Percentiles rank a stretch among this genome's conserved stretches.
phyloP scores from a whole-genome alignment of 2,888 invertebrate species.

The Seira ritae region DNA sequence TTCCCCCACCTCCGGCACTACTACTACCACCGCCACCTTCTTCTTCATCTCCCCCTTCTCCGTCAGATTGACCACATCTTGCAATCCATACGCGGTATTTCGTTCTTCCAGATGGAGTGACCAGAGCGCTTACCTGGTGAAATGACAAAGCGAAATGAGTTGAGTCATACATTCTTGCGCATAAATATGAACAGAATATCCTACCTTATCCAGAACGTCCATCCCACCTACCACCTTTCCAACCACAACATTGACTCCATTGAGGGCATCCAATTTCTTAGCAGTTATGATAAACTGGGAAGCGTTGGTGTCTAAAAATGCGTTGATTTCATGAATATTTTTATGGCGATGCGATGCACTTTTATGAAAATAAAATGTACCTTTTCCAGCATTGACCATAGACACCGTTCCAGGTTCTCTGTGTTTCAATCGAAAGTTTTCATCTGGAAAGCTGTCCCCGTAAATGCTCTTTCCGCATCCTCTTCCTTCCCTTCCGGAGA shows the following conservation, averaged over 20 bases:
- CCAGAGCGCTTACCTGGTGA: conserved; percentile 61
- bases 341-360: background rate
- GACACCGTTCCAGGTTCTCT: conserved; percentile 66
- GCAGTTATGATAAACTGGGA: conserved; percentile 72
- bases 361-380: conserved; percentile 24
- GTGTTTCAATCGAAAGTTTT: conserved; percentile 71
- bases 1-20: background rate
- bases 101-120: conserved; percentile 59
- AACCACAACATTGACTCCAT: conserved; percentile 71
- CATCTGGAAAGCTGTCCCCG: conserved; percentile 69
- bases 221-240: conserved; percentile 69
- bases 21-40: conserved; percentile 43
- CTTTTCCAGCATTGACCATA: conserved; percentile 71
- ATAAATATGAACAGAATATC: background rate
- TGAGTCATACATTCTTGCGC: no score
- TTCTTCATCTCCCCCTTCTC: conserved; percentile 16
- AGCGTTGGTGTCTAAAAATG: conserved; percentile 64
- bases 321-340: background rate
- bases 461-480: conserved; percentile 66
- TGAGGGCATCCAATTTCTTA: conserved; percentile 65
- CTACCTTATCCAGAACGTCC: conserved; percentile 67
- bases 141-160: no score
- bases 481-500: conserved; percentile 60
- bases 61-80: conserved; percentile 65
- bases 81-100: conserved; percentile 66